Evolutionary conservation across 92 coral and sea anemone species (phyloP), one percentile per base, ranked within the genome.

Genomic region (Epizoanthus rinbou): DNA sequence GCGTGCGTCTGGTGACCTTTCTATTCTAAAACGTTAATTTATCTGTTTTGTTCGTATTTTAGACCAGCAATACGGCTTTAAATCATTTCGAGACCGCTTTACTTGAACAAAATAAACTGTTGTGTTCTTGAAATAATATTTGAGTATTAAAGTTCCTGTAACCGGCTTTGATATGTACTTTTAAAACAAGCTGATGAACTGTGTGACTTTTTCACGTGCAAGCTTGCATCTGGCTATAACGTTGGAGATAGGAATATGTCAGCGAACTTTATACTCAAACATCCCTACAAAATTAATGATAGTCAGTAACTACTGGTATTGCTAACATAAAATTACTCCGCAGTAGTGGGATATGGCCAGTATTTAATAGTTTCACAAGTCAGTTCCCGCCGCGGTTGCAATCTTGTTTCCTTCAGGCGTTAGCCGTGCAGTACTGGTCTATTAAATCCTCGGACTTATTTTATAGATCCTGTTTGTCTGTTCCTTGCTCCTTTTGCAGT

Each of bases 321-420:
- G 75, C 43, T 70, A 11, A 35, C 75, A 70, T 70, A 4, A 70
- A 24, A 70, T 70, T 33, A 70, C 75, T 35, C 75, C 28, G 43
- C 75, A 70, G 41, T 70, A 33, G 43, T 70, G 75, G 75, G 75
- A 70, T 70, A 70, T 70, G 75, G 75, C 75, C 75, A 70, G 50
- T 70, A 24, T 70, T 35, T 64, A 64, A 64, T 64, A 64, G 69
- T 64, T 64, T 64, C 69, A 64, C 69, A 64, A 64, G 69, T 64
- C 69, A 64, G 69, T 64, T 64, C 69, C 69, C 69, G 69, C 75
- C 21, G 22, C 75, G 8, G 57, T 70, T 24, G 18, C 75, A 70
- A 70, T 35, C 43, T 70, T 70, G 50, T 17, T 70, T 70, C 75
- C 75, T 35, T 70, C 43, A 70, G 75, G 69, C 69, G 69, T 64